A percentile compares a stretch with the other conserved stretches of the same genome.
Conservation (phyloP, 2,888 invertebrate genomes). For the Pyrrhia umbra region DNA sequence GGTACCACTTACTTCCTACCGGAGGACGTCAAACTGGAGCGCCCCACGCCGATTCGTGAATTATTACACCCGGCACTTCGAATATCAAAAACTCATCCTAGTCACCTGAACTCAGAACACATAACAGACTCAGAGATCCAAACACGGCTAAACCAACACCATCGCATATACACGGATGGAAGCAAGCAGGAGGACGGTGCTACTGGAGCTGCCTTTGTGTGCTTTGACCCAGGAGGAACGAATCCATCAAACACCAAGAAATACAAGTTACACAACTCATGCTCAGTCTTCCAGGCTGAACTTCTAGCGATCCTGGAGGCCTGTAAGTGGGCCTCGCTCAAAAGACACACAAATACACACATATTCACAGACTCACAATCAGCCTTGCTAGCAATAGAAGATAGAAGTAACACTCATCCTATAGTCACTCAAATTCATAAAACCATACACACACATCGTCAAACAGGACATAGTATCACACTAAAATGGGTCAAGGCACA, state of each 20-base stretch:
- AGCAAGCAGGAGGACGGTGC: background rate
- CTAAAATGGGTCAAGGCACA: background rate
- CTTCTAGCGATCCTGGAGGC: background rate
- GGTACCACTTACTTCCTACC: no score
- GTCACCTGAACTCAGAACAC: no score
- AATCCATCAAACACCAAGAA: background rate
- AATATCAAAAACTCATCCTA: background rate
- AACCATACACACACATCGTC: background rate
- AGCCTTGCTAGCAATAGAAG: background rate
- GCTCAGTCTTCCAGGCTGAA: background rate
- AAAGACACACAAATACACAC: background rate
- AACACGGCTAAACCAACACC: background rate
- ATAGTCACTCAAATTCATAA: background rate
- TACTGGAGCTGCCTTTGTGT: background rate
- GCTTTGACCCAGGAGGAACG: background rate
- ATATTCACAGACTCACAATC: background rate
- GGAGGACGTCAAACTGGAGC: background rate
- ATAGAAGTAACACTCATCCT: slow-evolving; percentile 2
- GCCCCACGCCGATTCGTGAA: background rate
- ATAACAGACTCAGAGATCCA: no score
- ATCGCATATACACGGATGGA: background rate
- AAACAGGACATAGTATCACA: background rate
- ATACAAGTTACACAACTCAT: background rate
- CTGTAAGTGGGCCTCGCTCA: background rate
- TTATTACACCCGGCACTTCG: background rate